These are phyloP conservation scores for Conger conger DNA, from an alignment of 2,113 vertebrate species.

Conservation along the genomic window DNA sequence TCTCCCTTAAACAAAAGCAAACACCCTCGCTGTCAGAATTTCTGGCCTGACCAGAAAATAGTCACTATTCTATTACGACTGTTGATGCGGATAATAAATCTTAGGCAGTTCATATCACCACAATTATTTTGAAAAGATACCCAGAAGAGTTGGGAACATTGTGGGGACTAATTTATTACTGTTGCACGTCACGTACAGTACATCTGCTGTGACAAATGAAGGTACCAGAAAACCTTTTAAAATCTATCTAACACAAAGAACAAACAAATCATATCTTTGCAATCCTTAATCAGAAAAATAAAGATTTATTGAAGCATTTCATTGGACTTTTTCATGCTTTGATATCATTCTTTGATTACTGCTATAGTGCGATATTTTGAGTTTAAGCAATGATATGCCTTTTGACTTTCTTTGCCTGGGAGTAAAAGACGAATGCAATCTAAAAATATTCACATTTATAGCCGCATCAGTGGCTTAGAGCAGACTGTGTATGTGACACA, in stretches of 20 bases:
- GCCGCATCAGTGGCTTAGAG: neutral
- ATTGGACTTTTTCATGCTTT: conserved; percentile 7
- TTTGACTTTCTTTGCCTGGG: neutral
- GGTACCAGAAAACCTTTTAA: neutral
- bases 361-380: neutral
- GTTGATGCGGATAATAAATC: conserved; percentile 22
- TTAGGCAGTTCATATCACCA: neutral
- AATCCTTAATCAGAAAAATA: neutral
- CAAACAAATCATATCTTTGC: neutral
- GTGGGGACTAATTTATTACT: neutral
- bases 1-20: conserved; percentile 48
- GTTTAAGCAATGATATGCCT: conserved; percentile 7
- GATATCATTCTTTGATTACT: conserved; percentile 4
- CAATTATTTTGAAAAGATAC: neutral
- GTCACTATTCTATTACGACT: conserved; percentile 44
- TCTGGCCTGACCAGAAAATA: conserved; percentile 36
- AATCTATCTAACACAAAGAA: neutral
- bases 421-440: conserved; percentile 1
- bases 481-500: neutral
- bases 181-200: neutral
- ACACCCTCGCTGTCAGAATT: conserved; percentile 39
- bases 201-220: neutral
- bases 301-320: conserved; percentile 4
- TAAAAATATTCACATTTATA: neutral
- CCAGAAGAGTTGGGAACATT: neutral